Evolutionary conservation across 1,140 invertebrate genomes (phyloP).

Genomic region (Drosophila saltans): DNA sequence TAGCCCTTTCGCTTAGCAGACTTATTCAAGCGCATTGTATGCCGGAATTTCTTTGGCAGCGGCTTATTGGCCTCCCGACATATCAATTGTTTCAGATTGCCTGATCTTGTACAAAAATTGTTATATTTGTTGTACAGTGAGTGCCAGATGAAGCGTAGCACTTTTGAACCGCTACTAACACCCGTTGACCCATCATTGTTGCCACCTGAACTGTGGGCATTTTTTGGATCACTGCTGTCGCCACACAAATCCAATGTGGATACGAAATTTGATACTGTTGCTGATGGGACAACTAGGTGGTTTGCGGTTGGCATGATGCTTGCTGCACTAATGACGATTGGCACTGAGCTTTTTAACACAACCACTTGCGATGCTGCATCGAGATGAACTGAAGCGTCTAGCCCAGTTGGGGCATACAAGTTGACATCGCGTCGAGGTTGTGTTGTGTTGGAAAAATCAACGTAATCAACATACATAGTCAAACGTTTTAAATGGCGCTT

Average conservation of each 20-base stretch:
- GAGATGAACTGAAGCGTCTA: conserved; percentile 58
- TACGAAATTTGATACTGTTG: conserved; percentile 51
- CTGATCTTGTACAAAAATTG: conserved; percentile 59
- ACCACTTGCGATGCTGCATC: conserved; percentile 58
- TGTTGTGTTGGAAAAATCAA: conserved; percentile 54
- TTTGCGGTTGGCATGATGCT: conserved; percentile 50
- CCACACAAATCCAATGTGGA: conserved; percentile 61
- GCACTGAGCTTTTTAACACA: conserved; percentile 18
- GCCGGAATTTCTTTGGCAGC: conserved; percentile 73
- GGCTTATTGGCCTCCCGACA: conserved; percentile 76
- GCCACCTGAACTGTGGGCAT: not conserved
- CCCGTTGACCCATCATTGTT: conserved; percentile 2
- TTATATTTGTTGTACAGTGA: conserved; percentile 71
- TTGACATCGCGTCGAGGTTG: conserved; percentile 36
- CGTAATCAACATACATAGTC: conserved; percentile 43
- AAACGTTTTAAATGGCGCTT: conserved; percentile 70
- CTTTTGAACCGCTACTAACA: conserved; percentile 60
- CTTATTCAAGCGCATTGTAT: conserved; percentile 75
- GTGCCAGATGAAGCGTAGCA: conserved; percentile 75
- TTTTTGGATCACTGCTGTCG: not conserved
- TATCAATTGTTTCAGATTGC: conserved; percentile 65
- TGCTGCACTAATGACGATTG: not conserved
- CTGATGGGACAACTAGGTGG: conserved; percentile 8
- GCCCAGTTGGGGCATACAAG: conserved; percentile 34
- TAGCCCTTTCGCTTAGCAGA: conserved; percentile 84